Evolutionary conservation across 2,113 vertebrate genomes (phyloP), one percentile per base, ranked within the genome.

Genomic region (Hippoglossus stenolepis): DNA sequence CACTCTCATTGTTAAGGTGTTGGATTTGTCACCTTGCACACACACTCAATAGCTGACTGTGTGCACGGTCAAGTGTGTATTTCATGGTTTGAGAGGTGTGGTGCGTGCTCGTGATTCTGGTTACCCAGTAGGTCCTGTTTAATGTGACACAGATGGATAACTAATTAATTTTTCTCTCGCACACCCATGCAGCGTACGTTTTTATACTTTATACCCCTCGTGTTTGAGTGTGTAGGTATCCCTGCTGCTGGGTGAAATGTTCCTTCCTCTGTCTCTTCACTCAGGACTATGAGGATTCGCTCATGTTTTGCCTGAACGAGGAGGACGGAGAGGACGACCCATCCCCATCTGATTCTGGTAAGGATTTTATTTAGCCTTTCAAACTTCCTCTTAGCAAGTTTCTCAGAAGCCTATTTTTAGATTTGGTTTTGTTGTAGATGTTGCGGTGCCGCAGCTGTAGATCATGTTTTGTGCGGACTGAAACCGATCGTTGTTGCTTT

Each of bases 251-350:
- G 0, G 3, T 85, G n/a, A 88, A 87, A 69, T 53, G 38, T 65
- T 67, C n/a, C 20, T 21, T 11, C 18, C 65, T 62, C 61, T 79
- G 68, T 85, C 86, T 89, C 73, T 85, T 65, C 35, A 6, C 79
- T 26, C 82, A 91, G 89, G 90, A 77, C 75, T 76, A 73, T 13
- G 90, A 91, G 75, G 91, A 93, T 71, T 79, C 75, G 8, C 86
- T 93, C 43, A 91, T 91, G 87, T 93, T 92, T 70, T 85, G 84
- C 72, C 69, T 93, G 62, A 92, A 89, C 61, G 89, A 87, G 78
- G 89, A 87, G 62, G 86, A 88, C 0, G 88, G 87, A 47, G 88
- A 90, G 18, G 84, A 90, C 20, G 64, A 86, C 18, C 76, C 64
- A 3, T 69, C 83, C 1, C 82, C 54, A 53, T 82, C 78, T 63